Evolutionary conservation across 2,888 invertebrate genomes (phyloP).

Genomic region (Stenchaetothrips biformis): DNA sequence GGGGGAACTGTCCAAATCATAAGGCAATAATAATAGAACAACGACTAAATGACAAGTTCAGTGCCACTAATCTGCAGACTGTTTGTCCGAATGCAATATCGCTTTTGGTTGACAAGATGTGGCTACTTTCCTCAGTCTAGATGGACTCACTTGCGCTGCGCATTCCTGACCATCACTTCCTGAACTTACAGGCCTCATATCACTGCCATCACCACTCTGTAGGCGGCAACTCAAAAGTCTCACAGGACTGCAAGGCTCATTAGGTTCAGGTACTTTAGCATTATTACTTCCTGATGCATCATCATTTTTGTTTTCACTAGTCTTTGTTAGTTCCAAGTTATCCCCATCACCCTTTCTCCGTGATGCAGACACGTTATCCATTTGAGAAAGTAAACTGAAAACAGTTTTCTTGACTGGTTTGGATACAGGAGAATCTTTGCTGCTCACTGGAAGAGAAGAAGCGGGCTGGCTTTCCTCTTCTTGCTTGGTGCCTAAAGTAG

Average conservation of each 20-base stretch:
- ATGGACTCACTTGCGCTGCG: neutral
- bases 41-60: neutral
- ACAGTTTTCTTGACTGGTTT: neutral
- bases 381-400: neutral
- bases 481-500: neutral
- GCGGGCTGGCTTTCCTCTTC: neutral
- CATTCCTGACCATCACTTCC: neutral
- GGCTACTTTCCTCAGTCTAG: neutral
- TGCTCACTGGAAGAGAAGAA: neutral
- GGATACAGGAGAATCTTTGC: neutral
- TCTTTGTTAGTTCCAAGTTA: neutral
- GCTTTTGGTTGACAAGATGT: neutral
- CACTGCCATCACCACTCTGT: neutral
- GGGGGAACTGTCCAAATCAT: neutral
- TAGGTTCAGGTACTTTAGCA: neutral
- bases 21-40: neutral
- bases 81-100: neutral
- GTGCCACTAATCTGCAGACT: neutral
- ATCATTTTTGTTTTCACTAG: neutral
- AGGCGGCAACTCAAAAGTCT: neutral
- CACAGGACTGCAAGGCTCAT: neutral
- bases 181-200: neutral
- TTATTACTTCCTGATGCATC: neutral
- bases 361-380: neutral
- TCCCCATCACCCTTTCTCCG: neutral